Percentiles rank a stretch among this genome's conserved stretches.
phyloP scores from a whole-genome alignment of 2,888 invertebrate species.

The Oscheius sp. region DNA sequence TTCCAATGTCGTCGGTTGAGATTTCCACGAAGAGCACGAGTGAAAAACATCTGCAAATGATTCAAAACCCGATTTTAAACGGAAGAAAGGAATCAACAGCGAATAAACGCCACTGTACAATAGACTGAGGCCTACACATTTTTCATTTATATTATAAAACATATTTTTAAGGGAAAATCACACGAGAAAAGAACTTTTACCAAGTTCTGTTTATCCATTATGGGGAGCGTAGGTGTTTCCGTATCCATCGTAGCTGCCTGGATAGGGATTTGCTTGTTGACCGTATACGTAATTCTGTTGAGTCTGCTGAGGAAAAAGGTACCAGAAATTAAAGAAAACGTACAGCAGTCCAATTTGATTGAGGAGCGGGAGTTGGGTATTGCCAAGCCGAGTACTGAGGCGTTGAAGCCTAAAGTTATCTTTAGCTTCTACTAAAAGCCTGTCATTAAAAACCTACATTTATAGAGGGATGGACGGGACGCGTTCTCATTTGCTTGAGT shows the following conservation, averaged over 20 bases:
- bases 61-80: background rate
- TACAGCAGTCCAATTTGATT: background rate
- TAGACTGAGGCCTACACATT: background rate
- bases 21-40: constrained; percentile 52
- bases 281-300: background rate
- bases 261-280: no score
- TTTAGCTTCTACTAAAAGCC: background rate
- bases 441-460: constrained; percentile 38
- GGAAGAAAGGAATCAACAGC: background rate
- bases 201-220: no score
- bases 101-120: constrained; percentile 3
- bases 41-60: constrained; percentile 46
- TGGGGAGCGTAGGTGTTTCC: no score
- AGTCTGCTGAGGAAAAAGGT: background rate
- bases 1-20: constrained; percentile 69
- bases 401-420: background rate
- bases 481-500: constrained; percentile 46
- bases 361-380: background rate
- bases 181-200: no score
- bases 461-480: constrained; percentile 58
- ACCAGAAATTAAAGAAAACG: background rate
- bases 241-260: no score
- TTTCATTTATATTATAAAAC: constrained; percentile 12
- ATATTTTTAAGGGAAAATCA: no score
- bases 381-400: background rate